These are phyloP conservation scores for Papilio helenus DNA, from an alignment of 1,140 invertebrate species.

Conservation along the genomic window DNA sequence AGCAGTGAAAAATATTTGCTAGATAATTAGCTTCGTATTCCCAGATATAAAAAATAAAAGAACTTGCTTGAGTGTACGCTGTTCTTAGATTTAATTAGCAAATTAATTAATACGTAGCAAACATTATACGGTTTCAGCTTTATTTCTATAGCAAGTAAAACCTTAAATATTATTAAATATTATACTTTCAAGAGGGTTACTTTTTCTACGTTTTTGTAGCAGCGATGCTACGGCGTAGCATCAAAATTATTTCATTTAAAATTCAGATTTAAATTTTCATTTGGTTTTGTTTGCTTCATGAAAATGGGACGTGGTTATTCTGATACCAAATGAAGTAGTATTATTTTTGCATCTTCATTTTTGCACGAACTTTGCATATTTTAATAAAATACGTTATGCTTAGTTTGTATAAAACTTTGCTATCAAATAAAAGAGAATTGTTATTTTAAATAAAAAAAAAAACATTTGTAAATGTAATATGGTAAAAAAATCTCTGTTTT, in stretches of 20 bases:
- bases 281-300: conserved; percentile 2
- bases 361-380: background rate
- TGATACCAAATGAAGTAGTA: background rate
- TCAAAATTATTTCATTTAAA: conserved; percentile 10
- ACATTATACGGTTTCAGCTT: background rate
- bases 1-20: background rate
- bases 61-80: background rate
- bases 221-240: background rate
- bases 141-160: background rate
- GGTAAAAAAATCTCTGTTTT: too few species aligned
- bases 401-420: background rate
- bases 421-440: background rate
- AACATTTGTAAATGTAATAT: background rate
- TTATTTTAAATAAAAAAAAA: background rate
- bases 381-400: background rate
- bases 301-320: background rate
- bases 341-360: conserved; percentile 9
- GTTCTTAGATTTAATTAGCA: conserved; percentile 18
- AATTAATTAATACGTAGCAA: conserved; percentile 13
- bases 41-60: background rate
- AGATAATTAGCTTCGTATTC: background rate
- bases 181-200: background rate
- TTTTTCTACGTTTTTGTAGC: background rate
- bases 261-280: conserved; percentile 2
- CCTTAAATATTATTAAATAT: conserved; percentile 3